Base-by-base conservation (phyloP, 2,888 invertebrate genomes). In the Stenichneumon culpator region DNA sequence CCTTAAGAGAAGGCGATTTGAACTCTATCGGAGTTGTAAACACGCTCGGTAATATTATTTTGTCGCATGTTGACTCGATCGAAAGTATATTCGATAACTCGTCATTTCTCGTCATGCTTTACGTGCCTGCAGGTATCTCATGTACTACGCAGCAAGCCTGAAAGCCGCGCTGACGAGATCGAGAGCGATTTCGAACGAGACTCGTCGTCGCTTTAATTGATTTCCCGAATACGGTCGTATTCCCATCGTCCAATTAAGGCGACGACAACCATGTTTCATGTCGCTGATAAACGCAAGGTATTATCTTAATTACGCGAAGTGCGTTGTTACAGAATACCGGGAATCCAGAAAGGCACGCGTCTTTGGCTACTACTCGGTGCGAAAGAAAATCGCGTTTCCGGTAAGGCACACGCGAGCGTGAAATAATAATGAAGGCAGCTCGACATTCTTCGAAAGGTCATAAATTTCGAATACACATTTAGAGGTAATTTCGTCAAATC, bases 181-280 rank as follows among this genome's bases (percentile, higher is more conserved):
- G 47, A 44, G 22, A 79, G 36, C 22, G 39, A 80, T 72, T 36
- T 67, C 50, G 67, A 83, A 19, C 19, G 50, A 11, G 57, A 65
- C 77, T 39, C 50, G 79, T 70, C 63, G 67, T 75, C 77, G 25
- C 25, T 39, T 77, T 80, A 77, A 84, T 84, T 84, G 75, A 84
- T 84, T 73, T 84, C 78, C 52, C 72, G 73, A 81, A 78, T 57
- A 57, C 2, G 57, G 14, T 57, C 72, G 57, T 50, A 67, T 57
- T 54, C 65, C 47, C 50, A 22, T 67, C 81, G 73, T 78, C 78
- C 84, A 84, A 84, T 84, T 84, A 84, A 84, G 73, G 77, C 39
- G 77, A 80, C 69, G 74, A 73, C 80, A 39, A 80, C 47, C 70
- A 67, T 73, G 44, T 14, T 60, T 77, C 52, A 47, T 73, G 77